Evolutionary conservation across 2,113 vertebrate genomes (phyloP).

Genomic region (Apeltes quadracus): DNA sequence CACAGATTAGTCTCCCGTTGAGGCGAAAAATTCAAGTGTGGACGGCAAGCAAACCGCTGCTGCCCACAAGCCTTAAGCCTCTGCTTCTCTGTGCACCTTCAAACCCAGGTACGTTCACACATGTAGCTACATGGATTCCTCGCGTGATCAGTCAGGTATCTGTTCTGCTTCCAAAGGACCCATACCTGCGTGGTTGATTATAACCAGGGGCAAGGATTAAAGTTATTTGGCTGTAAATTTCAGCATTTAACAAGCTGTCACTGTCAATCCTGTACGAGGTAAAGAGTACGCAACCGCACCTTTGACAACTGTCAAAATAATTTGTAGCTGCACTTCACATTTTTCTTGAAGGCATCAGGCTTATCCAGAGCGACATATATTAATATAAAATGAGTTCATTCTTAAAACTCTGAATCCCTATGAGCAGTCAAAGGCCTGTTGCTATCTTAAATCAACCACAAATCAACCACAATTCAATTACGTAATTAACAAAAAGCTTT

Average conservation of each 20-base stretch:
- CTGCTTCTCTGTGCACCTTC: conserved; percentile 14
- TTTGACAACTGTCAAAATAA: conserved; percentile 48
- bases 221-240: conserved; percentile 32
- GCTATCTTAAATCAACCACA: background rate
- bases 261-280: conserved; percentile 19
- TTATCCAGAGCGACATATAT: conserved; percentile 24
- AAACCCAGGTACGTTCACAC: conserved; percentile 24
- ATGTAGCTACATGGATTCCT: conserved; percentile 19
- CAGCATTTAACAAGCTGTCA: conserved; percentile 38
- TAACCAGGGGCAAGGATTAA: conserved; percentile 67
- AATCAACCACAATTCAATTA: background rate
- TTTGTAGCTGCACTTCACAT: conserved; percentile 39
- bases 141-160: conserved; percentile 30
- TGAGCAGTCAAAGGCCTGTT: background rate
- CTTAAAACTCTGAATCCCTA: background rate
- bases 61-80: conserved; percentile 3
- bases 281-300: background rate
- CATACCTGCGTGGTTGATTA: conserved; percentile 43
- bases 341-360: conserved; percentile 8
- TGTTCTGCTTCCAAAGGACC: conserved; percentile 16
- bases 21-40: background rate
- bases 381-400: background rate
- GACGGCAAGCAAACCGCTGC: conserved; percentile 44
- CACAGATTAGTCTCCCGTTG: conserved; percentile 39
- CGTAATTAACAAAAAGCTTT: background rate